Evolutionary conservation across 2,888 invertebrate species (phyloP), one percentile per base, ranked within the genome.

Genomic region (Folsomia manolachei): DNA sequence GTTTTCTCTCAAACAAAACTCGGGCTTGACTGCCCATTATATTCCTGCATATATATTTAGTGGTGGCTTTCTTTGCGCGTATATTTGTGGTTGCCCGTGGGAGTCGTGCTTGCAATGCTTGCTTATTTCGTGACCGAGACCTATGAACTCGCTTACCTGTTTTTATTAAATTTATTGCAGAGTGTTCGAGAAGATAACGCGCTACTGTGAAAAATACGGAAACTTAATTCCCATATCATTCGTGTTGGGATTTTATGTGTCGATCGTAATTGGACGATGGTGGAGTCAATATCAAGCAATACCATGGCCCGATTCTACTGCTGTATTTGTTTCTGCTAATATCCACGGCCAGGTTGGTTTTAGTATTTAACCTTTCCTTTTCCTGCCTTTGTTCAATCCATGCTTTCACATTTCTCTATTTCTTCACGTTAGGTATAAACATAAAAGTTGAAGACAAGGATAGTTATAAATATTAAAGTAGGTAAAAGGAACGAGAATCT

Each of bases 241-340:
- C 84, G 94, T 96, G 73, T 87, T 96, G 80, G 95, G 96, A 80
- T 96, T 96, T 86, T 96, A 95, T 85, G 95, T 96, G 69, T 90
- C 92, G 7, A 90, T 95, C 79, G 94, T 96, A 66, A 94, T 95
- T 90, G 91, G 91, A 72, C 88, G 96, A 81, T 96, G 95, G 95
- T 94, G 94, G 93, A 90, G 87, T 83, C 93, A 94, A 83, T 94
- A 93, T 83, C 90, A 88, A 70, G 83, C 85, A 11, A 93, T 94
- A 81, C 94, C 94, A 1, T 93, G 92, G 90, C 93, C 94, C 0
- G 94, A 94, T 85, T 90, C 91, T 18, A 88, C 91, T 69, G 93
- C 92, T 2, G 91, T 93, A n/a, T 93, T 91, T 83, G 91, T 93
- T 77, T 92, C 91, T 81, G 90, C 92, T 51, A 91, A 91, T 81